A percentile compares a stretch with the other conserved stretches of the same genome.
These are phyloP conservation scores for Mustelus asterias DNA, from an alignment of 2,113 vertebrate species.

Conservation along the genomic window DNA sequence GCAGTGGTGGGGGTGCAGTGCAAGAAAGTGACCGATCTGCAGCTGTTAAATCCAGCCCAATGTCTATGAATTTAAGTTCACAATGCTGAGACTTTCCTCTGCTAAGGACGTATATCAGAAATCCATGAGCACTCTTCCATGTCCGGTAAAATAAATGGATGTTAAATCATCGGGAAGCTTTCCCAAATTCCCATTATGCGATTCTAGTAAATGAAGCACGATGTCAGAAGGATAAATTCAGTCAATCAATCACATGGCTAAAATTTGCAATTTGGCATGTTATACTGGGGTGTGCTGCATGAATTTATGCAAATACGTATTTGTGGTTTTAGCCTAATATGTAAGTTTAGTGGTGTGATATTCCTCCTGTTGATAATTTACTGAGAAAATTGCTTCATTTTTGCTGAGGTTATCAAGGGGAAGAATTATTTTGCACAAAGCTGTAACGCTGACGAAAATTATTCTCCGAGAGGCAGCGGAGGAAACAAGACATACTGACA, in stretches of 20 bases:
- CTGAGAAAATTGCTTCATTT: background rate
- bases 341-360: background rate
- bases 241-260: background rate
- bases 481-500: background rate
- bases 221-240: background rate
- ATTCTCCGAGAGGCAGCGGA: background rate
- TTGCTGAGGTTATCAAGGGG: background rate
- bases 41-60: too few species aligned
- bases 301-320: background rate
- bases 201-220: background rate
- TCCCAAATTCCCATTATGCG: background rate
- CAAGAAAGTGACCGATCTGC: too few species aligned
- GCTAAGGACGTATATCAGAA: background rate
- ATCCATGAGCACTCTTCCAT: background rate
- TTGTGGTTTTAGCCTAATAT: background rate
- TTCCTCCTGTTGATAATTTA: background rate
- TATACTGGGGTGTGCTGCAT: background rate
- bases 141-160: background rate
- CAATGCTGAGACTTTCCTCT: too few species aligned
- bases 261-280: background rate
- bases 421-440: slow-evolving; percentile 2
- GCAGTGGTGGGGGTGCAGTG: too few species aligned
- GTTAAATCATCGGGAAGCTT: background rate
- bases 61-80: background rate
- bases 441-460: background rate